Percentiles rank a stretch among this genome's conserved stretches.
These are phyloP conservation scores for Silvanus unidentatus DNA, from an alignment of 2,888 invertebrate species.

Conservation along the genomic window DNA sequence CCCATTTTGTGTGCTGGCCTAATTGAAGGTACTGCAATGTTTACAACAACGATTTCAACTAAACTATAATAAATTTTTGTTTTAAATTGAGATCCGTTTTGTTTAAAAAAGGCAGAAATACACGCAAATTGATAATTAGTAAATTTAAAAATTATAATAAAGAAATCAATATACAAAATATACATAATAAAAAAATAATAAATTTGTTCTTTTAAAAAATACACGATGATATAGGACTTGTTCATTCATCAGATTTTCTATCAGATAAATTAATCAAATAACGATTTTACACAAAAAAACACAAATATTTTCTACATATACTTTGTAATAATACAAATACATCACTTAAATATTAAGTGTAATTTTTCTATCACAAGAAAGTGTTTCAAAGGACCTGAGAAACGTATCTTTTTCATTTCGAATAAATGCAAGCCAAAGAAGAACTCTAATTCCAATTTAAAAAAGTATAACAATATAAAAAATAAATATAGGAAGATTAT, in stretches of 20 bases:
- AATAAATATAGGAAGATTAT: slow-evolving; percentile 19
- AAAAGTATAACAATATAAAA: slow-evolving; percentile 21
- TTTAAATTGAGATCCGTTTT: slow-evolving; percentile 33
- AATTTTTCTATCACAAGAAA: slow-evolving; percentile 38
- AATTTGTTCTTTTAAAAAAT: slow-evolving; percentile 15
- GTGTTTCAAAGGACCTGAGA: slow-evolving; percentile 29
- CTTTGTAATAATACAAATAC: slow-evolving; percentile 42
- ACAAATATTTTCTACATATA: slow-evolving; percentile 15
- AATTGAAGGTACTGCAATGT: too few relatives aligned
- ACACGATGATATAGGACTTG: neutral
- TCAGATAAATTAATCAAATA: neutral
- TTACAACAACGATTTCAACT: slow-evolving; percentile 9
- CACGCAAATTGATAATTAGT: slow-evolving; percentile 17
- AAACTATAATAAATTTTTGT: slow-evolving; percentile 9
- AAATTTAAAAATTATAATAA: slow-evolving; percentile 5
- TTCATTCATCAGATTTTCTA: neutral
- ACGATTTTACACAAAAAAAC: neutral
- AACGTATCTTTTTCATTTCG: slow-evolving; percentile 11
- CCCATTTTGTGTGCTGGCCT: too few relatives aligned
- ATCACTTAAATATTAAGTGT: slow-evolving; percentile 45
- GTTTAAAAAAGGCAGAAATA: slow-evolving; percentile 23
- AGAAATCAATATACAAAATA: slow-evolving; percentile 20
- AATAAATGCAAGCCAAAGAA: slow-evolving; percentile 9
- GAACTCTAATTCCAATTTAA: slow-evolving; percentile 9
- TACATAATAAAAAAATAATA: slow-evolving; percentile 17